Percentiles rank a stretch among this genome's conserved stretches.
These are phyloP conservation scores for Dufourea novaeangliae DNA, from an alignment of 1,140 invertebrate genomes.

Conservation along the genomic window DNA sequence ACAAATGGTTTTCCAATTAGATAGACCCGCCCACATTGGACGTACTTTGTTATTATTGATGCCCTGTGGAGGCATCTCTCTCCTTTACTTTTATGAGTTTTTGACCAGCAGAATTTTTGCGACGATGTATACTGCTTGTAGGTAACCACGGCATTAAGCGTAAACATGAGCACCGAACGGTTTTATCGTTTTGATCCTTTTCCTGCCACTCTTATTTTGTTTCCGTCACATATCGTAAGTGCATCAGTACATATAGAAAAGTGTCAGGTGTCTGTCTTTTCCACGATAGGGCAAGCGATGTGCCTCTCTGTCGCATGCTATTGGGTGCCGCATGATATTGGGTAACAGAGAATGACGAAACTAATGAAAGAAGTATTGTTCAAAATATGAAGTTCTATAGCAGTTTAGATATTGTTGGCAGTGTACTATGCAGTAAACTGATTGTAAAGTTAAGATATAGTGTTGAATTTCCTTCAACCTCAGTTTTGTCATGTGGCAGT, in stretches of 20 bases:
- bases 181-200: conserved; percentile 55
- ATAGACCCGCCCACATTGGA: background rate
- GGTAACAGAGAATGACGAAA: no score
- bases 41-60: conserved; percentile 8
- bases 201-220: conserved; percentile 65
- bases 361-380: no score
- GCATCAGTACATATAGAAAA: conserved; percentile 60
- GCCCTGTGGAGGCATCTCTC: background rate
- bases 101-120: background rate
- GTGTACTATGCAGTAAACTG: no score
- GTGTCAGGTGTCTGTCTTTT: conserved; percentile 13
- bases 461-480: no score
- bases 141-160: conserved; percentile 62
- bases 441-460: no score
- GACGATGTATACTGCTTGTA: conserved; percentile 30
- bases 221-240: conserved; percentile 39
- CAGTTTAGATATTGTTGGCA: no score
- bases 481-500: no score
- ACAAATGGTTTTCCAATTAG: background rate
- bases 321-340: no score
- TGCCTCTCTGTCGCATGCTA: background rate
- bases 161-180: conserved; percentile 64
- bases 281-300: background rate
- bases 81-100: background rate
- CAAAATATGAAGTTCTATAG: no score